Base-by-base conservation (phyloP, 37 sponge, comb jelly and placozoan genomes). In the Spongilla lacustris region DNA sequence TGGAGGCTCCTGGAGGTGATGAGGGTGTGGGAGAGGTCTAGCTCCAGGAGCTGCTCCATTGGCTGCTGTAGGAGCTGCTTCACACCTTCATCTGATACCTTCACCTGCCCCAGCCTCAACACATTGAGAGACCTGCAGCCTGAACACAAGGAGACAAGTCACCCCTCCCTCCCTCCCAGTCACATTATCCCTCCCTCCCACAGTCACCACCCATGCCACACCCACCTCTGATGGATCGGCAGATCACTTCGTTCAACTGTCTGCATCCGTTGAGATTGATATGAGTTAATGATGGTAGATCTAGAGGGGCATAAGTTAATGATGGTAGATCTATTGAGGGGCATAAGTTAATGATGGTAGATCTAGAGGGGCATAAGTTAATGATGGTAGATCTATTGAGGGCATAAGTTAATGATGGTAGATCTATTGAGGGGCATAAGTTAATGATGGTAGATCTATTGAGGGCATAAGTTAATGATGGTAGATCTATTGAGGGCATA, bases 201-300 rank as follows among this genome's bases (percentile, higher is more conserved):
- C 23, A 23, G 8, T 32, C 29, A 31, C 75, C 75, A 32, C 27
- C 70, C 4, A 69, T 69, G 70, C 25, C 25, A 66, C 32, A 25
- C 87, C 73, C 75, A 87, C 87, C 36, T 87, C 87, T 87, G 33
- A 87, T 71, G 32, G 81, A 2, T 73, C 87, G 49, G 68, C 72
- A 87, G 10, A 87, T 87, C 38, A 38, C 75, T 29, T 90, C 81
- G 41, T 71, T 80, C 4, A 90, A 68, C 66, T 90, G 90, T 13
- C 67, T 24, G n/a, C 90, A 90, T 32, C 85, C 90, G 75, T 90
- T 85, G 33, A 90, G 77, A 26, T 73, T 84, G 46, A 90, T 75
- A 27, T 36, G 32, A 10, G 75, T 74, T 74, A 90, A 50, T 24
- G 67, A 36, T 74, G 76, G 32, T 25, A 90, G 80, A 49, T 90